Conservation (phyloP, 2,797 vertebrate genomes). For the Neosilurus mollespiculum region DNA sequence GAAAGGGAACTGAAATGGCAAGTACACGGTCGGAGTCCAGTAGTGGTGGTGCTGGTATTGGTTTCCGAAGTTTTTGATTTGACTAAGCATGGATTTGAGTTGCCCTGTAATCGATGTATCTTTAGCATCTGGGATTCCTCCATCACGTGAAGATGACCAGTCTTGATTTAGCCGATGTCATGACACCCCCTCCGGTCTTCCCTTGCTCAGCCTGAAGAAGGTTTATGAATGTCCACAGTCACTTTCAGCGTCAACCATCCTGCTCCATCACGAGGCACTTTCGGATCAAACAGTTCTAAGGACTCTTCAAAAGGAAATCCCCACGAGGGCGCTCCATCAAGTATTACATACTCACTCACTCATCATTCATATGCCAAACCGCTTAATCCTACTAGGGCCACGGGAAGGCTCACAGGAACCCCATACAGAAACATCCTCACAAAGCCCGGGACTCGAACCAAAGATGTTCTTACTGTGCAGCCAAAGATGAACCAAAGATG, state of each 20-base stretch:
- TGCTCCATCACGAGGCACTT: background rate
- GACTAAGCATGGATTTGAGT: conserved; percentile 8
- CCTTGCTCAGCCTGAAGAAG: background rate
- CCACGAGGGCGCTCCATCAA: too few species aligned
- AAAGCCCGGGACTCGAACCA: too few species aligned
- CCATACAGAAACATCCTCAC: too few species aligned
- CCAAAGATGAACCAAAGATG: too few species aligned
- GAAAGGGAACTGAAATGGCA: conserved; percentile 3
- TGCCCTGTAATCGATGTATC: background rate
- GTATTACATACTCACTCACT: too few species aligned
- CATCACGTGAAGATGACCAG: background rate
- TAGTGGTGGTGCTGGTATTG: background rate
- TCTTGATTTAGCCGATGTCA: background rate
- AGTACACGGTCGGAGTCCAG: conserved; percentile 13
- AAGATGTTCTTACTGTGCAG: too few species aligned
- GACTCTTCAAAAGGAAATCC: too few species aligned
- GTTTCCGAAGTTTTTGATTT: conserved; percentile 13
- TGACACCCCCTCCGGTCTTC: background rate
- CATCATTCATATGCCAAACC: too few species aligned
- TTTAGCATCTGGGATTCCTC: background rate
- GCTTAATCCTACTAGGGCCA: too few species aligned
- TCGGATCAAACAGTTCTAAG: too few species aligned
- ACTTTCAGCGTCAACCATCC: background rate
- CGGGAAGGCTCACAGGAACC: too few species aligned
- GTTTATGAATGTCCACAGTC: background rate